These are phyloP conservation scores for Pogonus chalceus DNA, from an alignment of 1,140 invertebrate species.

Conservation along the genomic window DNA sequence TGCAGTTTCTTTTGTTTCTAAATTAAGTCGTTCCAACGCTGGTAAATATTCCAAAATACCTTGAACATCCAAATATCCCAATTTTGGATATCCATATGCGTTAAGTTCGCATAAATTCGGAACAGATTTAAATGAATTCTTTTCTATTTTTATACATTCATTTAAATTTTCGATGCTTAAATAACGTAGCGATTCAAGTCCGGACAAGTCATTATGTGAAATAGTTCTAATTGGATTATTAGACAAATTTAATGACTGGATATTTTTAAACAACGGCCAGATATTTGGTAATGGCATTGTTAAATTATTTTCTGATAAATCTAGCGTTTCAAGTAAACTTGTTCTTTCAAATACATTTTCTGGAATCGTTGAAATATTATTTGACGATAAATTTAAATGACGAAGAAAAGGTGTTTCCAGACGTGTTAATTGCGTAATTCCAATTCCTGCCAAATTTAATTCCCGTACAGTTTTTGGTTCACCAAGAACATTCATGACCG, in stretches of 20 bases:
- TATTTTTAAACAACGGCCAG: constrained; percentile 54
- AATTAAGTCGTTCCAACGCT: constrained; percentile 59
- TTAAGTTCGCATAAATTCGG: constrained; percentile 57
- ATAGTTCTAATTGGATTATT: constrained; percentile 63
- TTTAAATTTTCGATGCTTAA: constrained; percentile 58
- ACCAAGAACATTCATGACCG: constrained; percentile 64
- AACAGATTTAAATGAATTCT: constrained; percentile 65
- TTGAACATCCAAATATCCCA: constrained; percentile 75
- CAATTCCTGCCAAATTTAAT: constrained; percentile 70
- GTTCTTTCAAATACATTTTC: constrained; percentile 62
- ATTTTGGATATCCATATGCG: constrained; percentile 61
- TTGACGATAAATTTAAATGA: constrained; percentile 69
- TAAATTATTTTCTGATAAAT: constrained; percentile 67
- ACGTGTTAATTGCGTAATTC: constrained; percentile 52
- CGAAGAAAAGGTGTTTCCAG: constrained; percentile 82
- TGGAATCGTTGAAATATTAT: constrained; percentile 56
- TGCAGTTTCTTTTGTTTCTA: constrained; percentile 76
- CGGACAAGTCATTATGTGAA: constrained; percentile 61
- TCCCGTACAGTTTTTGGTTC: constrained; percentile 80
- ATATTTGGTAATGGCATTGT: constrained; percentile 45
- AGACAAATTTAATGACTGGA: constrained; percentile 65
- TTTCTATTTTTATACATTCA: constrained; percentile 66
- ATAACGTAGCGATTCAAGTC: constrained; percentile 50
- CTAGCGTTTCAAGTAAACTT: constrained; percentile 64
- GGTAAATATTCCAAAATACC: constrained; percentile 63